These are phyloP conservation scores for Napeogenes inachia DNA, from an alignment of 2,888 invertebrate genomes.

Conservation along the genomic window DNA sequence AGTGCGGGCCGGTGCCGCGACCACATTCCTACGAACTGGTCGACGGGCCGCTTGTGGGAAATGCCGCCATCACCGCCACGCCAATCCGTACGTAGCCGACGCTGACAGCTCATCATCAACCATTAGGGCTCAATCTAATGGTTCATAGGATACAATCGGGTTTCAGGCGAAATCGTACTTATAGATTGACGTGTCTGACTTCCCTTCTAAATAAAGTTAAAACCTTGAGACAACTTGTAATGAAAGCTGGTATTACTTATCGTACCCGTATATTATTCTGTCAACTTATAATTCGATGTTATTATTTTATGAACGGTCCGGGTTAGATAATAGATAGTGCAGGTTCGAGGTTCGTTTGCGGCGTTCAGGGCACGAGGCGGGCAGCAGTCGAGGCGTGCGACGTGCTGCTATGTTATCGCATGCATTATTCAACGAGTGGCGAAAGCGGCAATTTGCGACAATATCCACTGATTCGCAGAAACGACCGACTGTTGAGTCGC, in stretches of 20 bases:
- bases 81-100: conserved; percentile 52
- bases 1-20: conserved; percentile 75
- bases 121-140: conserved; percentile 38
- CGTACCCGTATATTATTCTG: no score
- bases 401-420: conserved; percentile 75
- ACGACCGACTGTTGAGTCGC: conserved; percentile 63
- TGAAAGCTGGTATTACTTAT: no score
- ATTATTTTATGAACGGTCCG: neutral
- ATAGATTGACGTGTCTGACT: no score
- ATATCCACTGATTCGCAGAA: conserved; percentile 75
- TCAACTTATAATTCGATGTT: neutral
- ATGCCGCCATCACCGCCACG: conserved; percentile 66
- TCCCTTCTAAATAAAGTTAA: no score
- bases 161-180: no score
- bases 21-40: conserved; percentile 77
- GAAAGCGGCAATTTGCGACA: conserved; percentile 78
- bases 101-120: conserved; percentile 38
- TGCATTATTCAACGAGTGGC: conserved; percentile 75
- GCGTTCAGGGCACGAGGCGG: conserved; percentile 28
- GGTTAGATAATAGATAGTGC: neutral
- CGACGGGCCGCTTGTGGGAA: conserved; percentile 77
- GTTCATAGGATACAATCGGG: no score
- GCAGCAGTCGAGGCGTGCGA: conserved; percentile 38
- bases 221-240: no score
- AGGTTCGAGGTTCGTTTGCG: neutral